Base-by-base conservation (phyloP, 2,888 invertebrate species). In the Cerastis leucographa region DNA sequence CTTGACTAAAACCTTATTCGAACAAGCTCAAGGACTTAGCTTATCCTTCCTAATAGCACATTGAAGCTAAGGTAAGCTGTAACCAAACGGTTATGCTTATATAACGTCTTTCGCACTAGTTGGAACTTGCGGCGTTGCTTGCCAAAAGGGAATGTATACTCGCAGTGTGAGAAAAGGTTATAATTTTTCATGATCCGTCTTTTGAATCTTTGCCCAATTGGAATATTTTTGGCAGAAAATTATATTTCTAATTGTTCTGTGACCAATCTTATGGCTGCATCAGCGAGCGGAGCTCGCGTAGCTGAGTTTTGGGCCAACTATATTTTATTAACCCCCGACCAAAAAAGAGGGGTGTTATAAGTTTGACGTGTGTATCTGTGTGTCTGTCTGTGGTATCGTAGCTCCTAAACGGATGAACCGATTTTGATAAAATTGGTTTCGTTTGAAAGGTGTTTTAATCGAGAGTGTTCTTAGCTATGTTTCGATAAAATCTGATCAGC, bases 81-180 rank as follows among this genome's bases (percentile, higher is more conserved):
- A 49, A 67, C 46, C 3, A 35, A 42, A 70, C 49, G 49, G 56
- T 74, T 74, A 82, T 72, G 73, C 49, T 73, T 64, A 64, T 78
- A 64, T 59, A 44, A 72, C 35, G 78, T 40, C 68, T 66, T 69
- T 61, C 22, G 11, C 19, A 22, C 25, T 76, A 35, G 17, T 29
- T 54, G 17, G n/a, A 51, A n/a, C 62, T 5, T 40, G 51, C 11
- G 51, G 40, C 17, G 61, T 54, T 46, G 17, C 42, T 56, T 71
- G 74, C 71, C 64, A 56, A 78, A 54, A 56, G 40, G 35, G 14
- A 51, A n/a, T 42, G 6, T 76, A 51, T 25, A 14, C 29, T 42
- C 22, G 9, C 11, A 49, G 19, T n/a, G 35, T 54, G 44, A 35
- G 22, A 44, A 51, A 25, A 25, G 42, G 22, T 42, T 42, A 51